Base-by-base conservation (phyloP, 2,888 invertebrate genomes). In the Epicampocera succincta region DNA sequence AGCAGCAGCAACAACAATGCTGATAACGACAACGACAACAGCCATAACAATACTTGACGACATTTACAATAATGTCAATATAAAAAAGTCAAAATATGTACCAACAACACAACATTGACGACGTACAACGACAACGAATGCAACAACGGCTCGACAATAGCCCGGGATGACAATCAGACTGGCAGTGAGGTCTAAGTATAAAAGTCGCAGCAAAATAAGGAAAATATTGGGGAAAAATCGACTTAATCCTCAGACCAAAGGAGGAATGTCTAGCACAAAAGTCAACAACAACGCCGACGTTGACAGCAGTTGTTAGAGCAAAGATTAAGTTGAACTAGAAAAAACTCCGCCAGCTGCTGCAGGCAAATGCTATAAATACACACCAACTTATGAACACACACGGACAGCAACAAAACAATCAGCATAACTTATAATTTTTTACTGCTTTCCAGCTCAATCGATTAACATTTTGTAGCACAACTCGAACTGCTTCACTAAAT, bases 61-160 rank as follows among this genome's bases (percentile, higher is more conserved):
- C 74, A 77, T 81, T 81, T 81, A 50, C 76, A 81, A 72, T 76
- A 81, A 81, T 81, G 66, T 63, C 80, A 77, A 81, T 50, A 65
- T 72, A 56, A 73, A 76, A 73, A 81, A 81, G 44, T 68, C 61
- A 76, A 77, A 81, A 81, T 81, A 81, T 77, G 76, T 81, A 50
- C 73, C 76, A 81, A 73, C 73, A 77, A 72, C 25, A 76, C 58
- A 66, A 56, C 42, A 68, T 17, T 40, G 46, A 48, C 48, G 42
- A 40, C 13, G 15, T 9, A 44, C 21, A 50, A 66, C 38, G 12
- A 58, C 12, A 50, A 40, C 52, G n/a, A 13, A 21, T 15, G 21
- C 58, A 48, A 25, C 13, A 25, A 60, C 33, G 19, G 38, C 38
- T 44, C 12, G 25, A 44, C 2, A 66, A 54, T 38, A 46, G 25